Conservation (phyloP, 2,113 vertebrate genomes). For the Chlorodrepanis virens region DNA sequence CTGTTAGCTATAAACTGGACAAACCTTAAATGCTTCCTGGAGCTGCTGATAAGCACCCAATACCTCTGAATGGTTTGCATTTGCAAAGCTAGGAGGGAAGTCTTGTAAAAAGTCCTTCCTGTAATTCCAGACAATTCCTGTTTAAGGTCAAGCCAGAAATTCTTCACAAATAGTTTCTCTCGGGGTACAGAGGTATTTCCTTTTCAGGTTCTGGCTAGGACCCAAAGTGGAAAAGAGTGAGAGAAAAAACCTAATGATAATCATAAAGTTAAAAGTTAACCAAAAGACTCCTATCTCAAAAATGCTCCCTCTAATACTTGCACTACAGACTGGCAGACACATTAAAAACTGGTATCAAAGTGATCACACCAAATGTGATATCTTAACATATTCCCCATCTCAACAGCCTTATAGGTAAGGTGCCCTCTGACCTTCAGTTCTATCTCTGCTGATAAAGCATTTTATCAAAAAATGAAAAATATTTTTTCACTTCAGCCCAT, state of each 20-base stretch:
- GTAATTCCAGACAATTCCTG: constrained; percentile 64
- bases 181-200: constrained; percentile 51
- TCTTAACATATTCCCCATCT: background rate
- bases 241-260: background rate
- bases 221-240: background rate
- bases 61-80: constrained; percentile 27
- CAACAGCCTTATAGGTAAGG: background rate
- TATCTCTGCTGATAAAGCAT: background rate
- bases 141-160: constrained; percentile 65
- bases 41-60: constrained; percentile 50
- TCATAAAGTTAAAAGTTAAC: constrained; percentile 25
- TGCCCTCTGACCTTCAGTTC: background rate
- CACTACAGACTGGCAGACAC: background rate
- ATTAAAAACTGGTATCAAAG: background rate
- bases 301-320: background rate
- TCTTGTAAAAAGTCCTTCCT: constrained; percentile 54
- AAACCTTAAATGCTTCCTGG: background rate
- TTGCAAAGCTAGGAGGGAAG: constrained; percentile 40
- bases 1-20: background rate
- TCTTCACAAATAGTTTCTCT: constrained; percentile 56
- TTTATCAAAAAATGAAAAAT: background rate
- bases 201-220: constrained; percentile 33
- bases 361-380: background rate
- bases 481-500: background rate
- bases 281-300: background rate